Base-by-base conservation (phyloP, 2,888 invertebrate species). In the Bedellia somnulentella region DNA sequence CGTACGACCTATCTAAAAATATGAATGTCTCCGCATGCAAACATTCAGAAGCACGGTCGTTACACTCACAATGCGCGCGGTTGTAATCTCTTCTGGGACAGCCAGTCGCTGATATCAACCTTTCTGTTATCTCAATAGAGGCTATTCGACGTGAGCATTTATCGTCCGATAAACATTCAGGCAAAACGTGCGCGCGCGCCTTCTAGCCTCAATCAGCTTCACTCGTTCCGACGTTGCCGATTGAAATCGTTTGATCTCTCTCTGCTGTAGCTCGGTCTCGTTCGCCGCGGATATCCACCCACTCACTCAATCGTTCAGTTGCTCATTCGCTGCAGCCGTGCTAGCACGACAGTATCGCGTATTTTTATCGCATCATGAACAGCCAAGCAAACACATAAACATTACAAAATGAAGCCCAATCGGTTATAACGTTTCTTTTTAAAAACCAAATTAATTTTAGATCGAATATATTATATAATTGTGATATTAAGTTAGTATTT, bases 331-430 rank as follows among this genome's bases (percentile, higher is more conserved):
- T 15, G 49, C 52, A 55, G 66, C 47, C 66, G 73, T 66, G 71
- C 47, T 50, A 49, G 41, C 64, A 66, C 61, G 58, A 50, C 47
- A 50, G 48, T 43, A 54, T 54, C 59, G 36, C 30, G 63, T 61
- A 41, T 41, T 52, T 49, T 58, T 46, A 51, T 58, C 66, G 58
- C 67, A 61, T 49, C 56, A 75, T 75, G 75, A 61, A 57, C 57
- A 67, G 64, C 57, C 64, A 57, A 61, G 57, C 66, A 62, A 71
- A 71, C 68, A 71, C 71, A 67, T 73, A 75, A 71, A 70, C 57
- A 68, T 57, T 56, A 58, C 67, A 75, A 70, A 64, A 75, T 75
- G 75, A 71, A 75, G 73, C 75, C 71, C 48, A 66, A 73, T 68
- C 63, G 64, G 64, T 62, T 75, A 75, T 75, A 75, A 73, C 75